phyloP scores from a whole-genome alignment of 2,888 invertebrate species.

The Phrixothrix hirtus region DNA sequence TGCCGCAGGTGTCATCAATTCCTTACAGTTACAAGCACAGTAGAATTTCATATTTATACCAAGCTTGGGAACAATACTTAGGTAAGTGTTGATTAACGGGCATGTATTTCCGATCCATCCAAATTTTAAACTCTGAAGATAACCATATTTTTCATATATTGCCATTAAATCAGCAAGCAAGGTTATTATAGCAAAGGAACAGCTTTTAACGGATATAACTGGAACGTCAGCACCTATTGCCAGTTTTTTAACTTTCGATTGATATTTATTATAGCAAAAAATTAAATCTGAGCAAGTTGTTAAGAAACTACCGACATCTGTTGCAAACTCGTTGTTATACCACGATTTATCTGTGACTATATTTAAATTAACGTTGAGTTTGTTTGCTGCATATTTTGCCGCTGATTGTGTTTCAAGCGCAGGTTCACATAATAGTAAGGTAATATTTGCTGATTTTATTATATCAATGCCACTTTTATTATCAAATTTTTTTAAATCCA shows the following conservation, averaged over 20 bases:
- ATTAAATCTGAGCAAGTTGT: slow-evolving; percentile 24
- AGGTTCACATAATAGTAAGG: slow-evolving; percentile 20
- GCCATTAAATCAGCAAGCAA: slow-evolving; percentile 27
- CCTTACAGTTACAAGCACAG: slow-evolving; percentile 9
- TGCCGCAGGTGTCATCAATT: slow-evolving; percentile 8
- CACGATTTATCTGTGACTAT: slow-evolving; percentile 23
- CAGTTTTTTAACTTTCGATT: slow-evolving; percentile 19
- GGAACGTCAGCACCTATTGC: slow-evolving; percentile 21
- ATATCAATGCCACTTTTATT: slow-evolving; percentile 3
- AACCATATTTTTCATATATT: slow-evolving; percentile 19
- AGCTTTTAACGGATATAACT: slow-evolving; percentile 17
- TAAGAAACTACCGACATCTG: slow-evolving; percentile 19
- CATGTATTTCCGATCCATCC: slow-evolving; percentile 26
- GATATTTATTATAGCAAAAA: slow-evolving; percentile 23
- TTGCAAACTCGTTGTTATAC: slow-evolving; percentile 13
- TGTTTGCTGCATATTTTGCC: slow-evolving; percentile 14
- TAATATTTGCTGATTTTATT: slow-evolving; percentile 13
- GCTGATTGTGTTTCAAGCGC: slow-evolving; percentile 17
- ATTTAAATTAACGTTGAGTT: slow-evolving; percentile 16
- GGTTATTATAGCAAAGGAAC: slow-evolving; percentile 8
- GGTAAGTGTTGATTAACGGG: slow-evolving; percentile 27
- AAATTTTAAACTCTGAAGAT: slow-evolving; percentile 25
- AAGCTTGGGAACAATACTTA: slow-evolving; percentile 23
- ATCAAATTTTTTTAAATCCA: slow-evolving; percentile 19
- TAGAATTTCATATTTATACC: slow-evolving; percentile 29